These are phyloP conservation scores for Hyperoplus lanceolatus DNA, from an alignment of 2,797 vertebrate genomes.

Conservation along the genomic window DNA sequence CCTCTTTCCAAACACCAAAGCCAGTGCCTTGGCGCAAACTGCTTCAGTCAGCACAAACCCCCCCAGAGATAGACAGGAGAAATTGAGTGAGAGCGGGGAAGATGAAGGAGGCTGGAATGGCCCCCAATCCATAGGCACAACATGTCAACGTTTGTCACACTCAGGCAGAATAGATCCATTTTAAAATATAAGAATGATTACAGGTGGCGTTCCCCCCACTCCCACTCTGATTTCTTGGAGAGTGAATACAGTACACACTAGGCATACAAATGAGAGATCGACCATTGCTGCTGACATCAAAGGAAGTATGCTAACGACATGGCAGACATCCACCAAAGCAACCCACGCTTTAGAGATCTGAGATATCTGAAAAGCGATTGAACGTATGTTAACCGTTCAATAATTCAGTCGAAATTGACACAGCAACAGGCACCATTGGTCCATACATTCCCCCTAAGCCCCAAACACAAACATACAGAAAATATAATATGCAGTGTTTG, in stretches of 20 bases:
- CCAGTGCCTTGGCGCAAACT: slow-evolving; percentile 74
- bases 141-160: not conserved
- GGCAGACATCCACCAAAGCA: slow-evolving; percentile 24
- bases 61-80: slow-evolving; percentile 67
- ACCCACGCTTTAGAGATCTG: slow-evolving; percentile 43
- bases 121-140: slow-evolving; percentile 17
- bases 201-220: slow-evolving; percentile 43
- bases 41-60: slow-evolving; percentile 86
- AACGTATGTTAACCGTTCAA: slow-evolving; percentile 57
- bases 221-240: slow-evolving; percentile 21
- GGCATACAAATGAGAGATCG: slow-evolving; percentile 50
- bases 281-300: slow-evolving; percentile 65
- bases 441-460: slow-evolving; percentile 25
- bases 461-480: slow-evolving; percentile 9
- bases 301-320: slow-evolving; percentile 55
- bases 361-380: slow-evolving; percentile 45
- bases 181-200: slow-evolving; percentile 44
- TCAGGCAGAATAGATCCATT: not conserved
- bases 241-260: slow-evolving; percentile 20
- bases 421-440: slow-evolving; percentile 62
- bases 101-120: slow-evolving; percentile 47
- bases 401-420: slow-evolving; percentile 67
- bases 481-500: slow-evolving; percentile 63
- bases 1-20: slow-evolving; percentile 64
- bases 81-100: slow-evolving; percentile 64